Evolutionary conservation across 2,797 vertebrate genomes (phyloP).

Genomic region (Emydoidea blandingii): DNA sequence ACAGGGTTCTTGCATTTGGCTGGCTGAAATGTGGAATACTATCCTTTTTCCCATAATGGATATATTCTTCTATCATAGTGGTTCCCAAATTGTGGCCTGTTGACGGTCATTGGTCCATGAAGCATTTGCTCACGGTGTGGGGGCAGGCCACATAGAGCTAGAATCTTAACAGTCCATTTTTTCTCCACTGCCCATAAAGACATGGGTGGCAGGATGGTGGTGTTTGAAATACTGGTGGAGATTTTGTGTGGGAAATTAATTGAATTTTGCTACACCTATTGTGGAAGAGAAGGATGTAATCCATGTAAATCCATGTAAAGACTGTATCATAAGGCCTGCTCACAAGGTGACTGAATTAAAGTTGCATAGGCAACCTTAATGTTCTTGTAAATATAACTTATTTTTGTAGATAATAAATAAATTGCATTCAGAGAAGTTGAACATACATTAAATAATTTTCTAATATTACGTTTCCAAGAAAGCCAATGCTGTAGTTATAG

Average conservation of each 20-base stretch:
- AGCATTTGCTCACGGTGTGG: neutral
- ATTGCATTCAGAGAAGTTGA: accelerated
- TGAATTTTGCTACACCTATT: neutral
- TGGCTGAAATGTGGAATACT: neutral
- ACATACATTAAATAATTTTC: accelerated
- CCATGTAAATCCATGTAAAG: neutral
- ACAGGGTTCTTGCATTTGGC: neutral
- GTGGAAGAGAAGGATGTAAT: accelerated
- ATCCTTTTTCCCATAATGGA: neutral
- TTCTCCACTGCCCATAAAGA: neutral
- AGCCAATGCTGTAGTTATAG: neutral
- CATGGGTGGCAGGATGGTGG: neutral
- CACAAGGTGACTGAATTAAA: neutral
- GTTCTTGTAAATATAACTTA: neutral
- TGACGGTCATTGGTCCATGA: neutral
- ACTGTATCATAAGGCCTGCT: neutral
- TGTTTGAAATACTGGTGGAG: neutral
- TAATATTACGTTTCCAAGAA: neutral
- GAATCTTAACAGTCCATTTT: neutral
- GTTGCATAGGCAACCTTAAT: slow-evolving; percentile 12
- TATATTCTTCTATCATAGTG: neutral
- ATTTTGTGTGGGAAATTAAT: neutral
- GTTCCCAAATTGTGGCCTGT: neutral
- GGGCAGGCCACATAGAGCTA: neutral
- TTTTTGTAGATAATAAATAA: neutral